Evolutionary conservation across 2,888 invertebrate genomes (phyloP).

Genomic region (Rhingia rostrata): DNA sequence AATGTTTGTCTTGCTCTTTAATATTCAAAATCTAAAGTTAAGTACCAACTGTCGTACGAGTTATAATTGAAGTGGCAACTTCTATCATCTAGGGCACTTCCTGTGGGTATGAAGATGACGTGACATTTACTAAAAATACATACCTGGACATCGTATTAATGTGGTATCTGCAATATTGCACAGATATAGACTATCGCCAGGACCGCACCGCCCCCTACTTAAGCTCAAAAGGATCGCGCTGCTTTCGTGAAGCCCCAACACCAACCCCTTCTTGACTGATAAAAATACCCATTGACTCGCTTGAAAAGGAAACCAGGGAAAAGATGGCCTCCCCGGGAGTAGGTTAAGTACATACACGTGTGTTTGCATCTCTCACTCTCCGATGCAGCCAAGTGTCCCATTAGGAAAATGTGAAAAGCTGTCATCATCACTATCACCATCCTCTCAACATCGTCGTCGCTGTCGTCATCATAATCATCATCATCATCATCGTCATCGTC

Average conservation of each 20-base stretch:
- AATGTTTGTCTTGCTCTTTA: slow-evolving; percentile 46
- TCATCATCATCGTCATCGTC: slow-evolving; percentile 54
- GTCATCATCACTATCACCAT: slow-evolving; percentile 71
- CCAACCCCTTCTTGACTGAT: slow-evolving; percentile 5
- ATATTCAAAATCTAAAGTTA: slow-evolving; percentile 57
- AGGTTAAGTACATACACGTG: slow-evolving; percentile 66
- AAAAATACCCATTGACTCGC: slow-evolving; percentile 52
- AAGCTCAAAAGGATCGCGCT: slow-evolving; percentile 50
- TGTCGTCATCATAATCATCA: slow-evolving; percentile 70
- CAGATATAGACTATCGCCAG: slow-evolving; percentile 19
- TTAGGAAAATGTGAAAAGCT: slow-evolving; percentile 70
- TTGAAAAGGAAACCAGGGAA: slow-evolving; percentile 23
- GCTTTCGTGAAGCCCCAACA: background rate
- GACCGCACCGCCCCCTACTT: slow-evolving; percentile 20
- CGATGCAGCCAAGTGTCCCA: slow-evolving; percentile 51
- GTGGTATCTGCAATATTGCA: slow-evolving; percentile 15
- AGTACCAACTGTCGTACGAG: slow-evolving; percentile 22
- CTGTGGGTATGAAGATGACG: slow-evolving; percentile 29
- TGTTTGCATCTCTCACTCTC: slow-evolving; percentile 32
- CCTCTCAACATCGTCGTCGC: slow-evolving; percentile 37
- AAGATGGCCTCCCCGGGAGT: slow-evolving; percentile 57
- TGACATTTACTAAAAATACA: slow-evolving; percentile 41
- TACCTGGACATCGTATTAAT: slow-evolving; percentile 46
- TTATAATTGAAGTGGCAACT: slow-evolving; percentile 51
- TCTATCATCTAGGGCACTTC: slow-evolving; percentile 36